Evolutionary conservation across 2,888 invertebrate genomes (phyloP), one percentile per base, ranked within the genome.

Genomic region (Monoplex corrugatus): DNA sequence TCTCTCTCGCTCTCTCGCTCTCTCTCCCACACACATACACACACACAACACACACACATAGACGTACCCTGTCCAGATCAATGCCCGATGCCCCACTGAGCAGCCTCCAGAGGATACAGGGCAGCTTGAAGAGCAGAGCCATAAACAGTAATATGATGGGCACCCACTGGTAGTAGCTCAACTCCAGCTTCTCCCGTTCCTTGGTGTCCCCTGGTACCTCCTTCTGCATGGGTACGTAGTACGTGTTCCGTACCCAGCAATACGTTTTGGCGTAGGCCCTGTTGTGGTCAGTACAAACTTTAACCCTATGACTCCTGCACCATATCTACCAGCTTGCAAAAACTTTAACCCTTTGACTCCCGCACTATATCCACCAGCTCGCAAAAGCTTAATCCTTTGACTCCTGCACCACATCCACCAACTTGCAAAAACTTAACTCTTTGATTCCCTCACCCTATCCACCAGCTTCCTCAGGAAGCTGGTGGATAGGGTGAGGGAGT

Each of bases 91-190:
- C 92, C 32, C 91, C 92, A 35, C 93, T 93, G 82, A 94, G 90
- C 63, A 93, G 90, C 50, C 94, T 92, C 95, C 95, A 95, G 2
- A 93, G 63, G 43, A 94, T 91, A 82, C 93, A 92, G 13, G 95
- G 95, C 23, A 94, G 68, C 87, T 95, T 94, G 87, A 94, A 94
- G 87, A 95, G 72, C 19, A 94, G 90, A 0, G 93, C 93, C 94
- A 94, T 94, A 86, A 94, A 93, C 3, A 95, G 92, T 10, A 95
- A 91, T 35, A 94, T 93, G 43, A 94, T 92, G 0, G 94, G 94
- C 5, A 94, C 94, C 94, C 94, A 94, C 87, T 94, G 95, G 90
- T 95, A 95, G 91, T 95, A 95, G n/a, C 93, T 93, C 8, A 95
- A 91, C 89, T 94, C 93, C 32, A 90, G 90, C n/a, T 91, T 89